Evolutionary conservation across 2,797 vertebrate genomes (phyloP).

Genomic region (Melanotaenia pygmaea): DNA sequence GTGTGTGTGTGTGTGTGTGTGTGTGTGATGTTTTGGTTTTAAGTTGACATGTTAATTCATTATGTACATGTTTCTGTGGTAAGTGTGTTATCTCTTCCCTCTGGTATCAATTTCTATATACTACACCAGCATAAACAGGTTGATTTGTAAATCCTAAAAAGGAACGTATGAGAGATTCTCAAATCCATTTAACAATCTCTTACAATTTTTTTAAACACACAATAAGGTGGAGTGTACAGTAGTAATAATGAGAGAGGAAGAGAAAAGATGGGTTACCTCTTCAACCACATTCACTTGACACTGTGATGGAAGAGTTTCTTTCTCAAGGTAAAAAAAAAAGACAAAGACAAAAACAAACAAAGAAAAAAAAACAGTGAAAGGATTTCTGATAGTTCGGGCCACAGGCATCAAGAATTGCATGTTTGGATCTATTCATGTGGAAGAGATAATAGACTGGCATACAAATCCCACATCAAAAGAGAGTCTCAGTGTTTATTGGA

Average conservation of each 20-base stretch:
- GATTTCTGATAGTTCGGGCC: conserved; percentile 11
- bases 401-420: neutral
- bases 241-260: conserved; percentile 13
- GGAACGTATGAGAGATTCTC: conserved; percentile 30
- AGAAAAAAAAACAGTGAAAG: conserved; percentile 5
- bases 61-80: conserved; percentile 11
- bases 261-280: neutral
- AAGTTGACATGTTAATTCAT: conserved; percentile 26
- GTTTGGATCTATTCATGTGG: conserved; percentile 2
- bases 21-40: conserved; percentile 12
- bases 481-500: conserved; percentile 9
- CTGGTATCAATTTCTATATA: conserved; percentile 49
- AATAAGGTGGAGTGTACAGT: conserved; percentile 8
- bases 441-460: conserved; percentile 13
- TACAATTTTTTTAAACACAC: neutral
- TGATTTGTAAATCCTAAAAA: conserved; percentile 57
- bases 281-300: conserved; percentile 11
- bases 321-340: neutral
- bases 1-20: no score
- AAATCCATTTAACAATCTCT: neutral
- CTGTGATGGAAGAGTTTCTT: neutral
- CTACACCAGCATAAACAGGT: conserved; percentile 47
- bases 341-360: neutral
- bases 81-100: conserved; percentile 19
- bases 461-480: conserved; percentile 22